Base-by-base conservation (phyloP, 2,888 invertebrate species). In the Idaea aversata region DNA sequence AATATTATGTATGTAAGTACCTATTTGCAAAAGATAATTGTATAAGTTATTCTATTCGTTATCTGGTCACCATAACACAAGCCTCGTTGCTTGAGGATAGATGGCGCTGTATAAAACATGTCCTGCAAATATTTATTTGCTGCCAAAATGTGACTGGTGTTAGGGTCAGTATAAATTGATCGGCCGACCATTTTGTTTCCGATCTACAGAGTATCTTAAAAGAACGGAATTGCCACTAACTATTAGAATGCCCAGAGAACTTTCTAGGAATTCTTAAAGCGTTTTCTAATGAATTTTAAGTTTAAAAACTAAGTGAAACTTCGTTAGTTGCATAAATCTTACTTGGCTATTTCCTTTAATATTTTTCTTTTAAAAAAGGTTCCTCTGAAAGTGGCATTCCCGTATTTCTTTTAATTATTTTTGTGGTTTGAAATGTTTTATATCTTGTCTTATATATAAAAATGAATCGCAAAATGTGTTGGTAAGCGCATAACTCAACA, bases 211-310 rank as follows among this genome's bases (percentile, higher is more conserved):
- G 47, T 47, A 10, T 47, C 13, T 47, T 47, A 47, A 36, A 36
- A 36, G 36, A 36, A 36, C 7, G 47, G 13, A 47, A 47, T 47
- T 47, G 47, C 47, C 47, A 47, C 47, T 47, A 13, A 47, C 47
- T 47, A 47, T 47, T 47, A 47, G 47, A 47, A 47, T 47, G 3
- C 10, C 62, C 59, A 57, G 47, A 59, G 60, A 61, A 62, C 63
- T 68, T 67, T 62, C 47, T 47, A 57, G 62, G 65, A 72, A 73
- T 72, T 73, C 72, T 70, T 47, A 70, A 70, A 68, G 72, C 68
- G 64, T 67, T 70, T 73, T 47, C 47, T 70, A 72, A 63, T 62
- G 67, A 63, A 59, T 69, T 65, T 65, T 70, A 68, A 69, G 47
- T 47, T 47, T 47, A 47, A 47, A 13, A 47, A 47, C 47, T 47